Conservation (phyloP, 2,888 invertebrate genomes). For the Micropterix aruncella region DNA sequence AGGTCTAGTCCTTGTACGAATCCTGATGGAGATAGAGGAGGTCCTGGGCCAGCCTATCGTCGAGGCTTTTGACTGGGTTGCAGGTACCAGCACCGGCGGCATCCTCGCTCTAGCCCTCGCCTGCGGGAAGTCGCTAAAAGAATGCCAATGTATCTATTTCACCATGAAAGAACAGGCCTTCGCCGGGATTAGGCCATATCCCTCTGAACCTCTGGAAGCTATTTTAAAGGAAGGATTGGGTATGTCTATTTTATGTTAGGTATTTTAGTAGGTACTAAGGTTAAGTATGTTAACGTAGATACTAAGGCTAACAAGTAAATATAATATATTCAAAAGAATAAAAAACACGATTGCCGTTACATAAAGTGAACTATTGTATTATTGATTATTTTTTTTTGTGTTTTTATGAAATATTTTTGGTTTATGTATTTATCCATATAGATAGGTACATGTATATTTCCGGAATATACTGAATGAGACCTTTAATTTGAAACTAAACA, state of each 20-base stretch:
- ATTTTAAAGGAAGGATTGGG: conserved; percentile 83
- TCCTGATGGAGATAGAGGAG: conserved; percentile 62
- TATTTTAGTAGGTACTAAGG: not conserved
- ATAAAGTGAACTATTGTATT: too few species aligned
- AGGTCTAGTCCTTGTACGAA: conserved; percentile 71
- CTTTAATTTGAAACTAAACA: too few species aligned
- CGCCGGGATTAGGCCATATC: conserved; percentile 83
- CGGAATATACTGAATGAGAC: too few species aligned
- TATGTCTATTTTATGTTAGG: conserved; percentile 12
- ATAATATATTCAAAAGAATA: not conserved
- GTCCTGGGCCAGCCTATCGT: conserved; percentile 58
- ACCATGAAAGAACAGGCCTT: conserved; percentile 91
- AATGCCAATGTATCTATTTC: conserved; percentile 85
- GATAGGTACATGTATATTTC: too few species aligned
- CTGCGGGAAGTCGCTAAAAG: conserved; percentile 62
- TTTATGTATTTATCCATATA: too few species aligned
- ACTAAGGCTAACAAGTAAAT: not conserved
- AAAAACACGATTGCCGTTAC: too few species aligned
- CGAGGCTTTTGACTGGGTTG: conserved; percentile 91
- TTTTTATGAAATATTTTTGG: too few species aligned
- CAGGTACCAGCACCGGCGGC: conserved; percentile 77
- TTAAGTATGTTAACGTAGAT: not conserved
- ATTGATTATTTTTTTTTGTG: too few species aligned
- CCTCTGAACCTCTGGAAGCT: conserved; percentile 70
- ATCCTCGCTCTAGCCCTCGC: conserved; percentile 79